These are phyloP conservation scores for Nasonia giraulti DNA, from an alignment of 1,140 invertebrate genomes.

Conservation along the genomic window DNA sequence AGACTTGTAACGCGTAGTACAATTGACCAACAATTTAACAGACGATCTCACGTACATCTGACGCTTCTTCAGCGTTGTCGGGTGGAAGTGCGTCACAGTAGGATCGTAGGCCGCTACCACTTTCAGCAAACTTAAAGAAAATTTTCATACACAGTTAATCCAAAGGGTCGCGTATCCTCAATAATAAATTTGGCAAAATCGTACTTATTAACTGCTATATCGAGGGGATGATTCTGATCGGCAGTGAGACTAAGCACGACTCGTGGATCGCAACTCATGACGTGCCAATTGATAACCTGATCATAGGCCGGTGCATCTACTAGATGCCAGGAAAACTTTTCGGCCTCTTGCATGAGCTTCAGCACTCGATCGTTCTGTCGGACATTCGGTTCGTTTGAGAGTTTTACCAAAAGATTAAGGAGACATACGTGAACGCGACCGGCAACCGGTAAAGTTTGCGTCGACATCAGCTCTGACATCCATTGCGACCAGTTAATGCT, in stretches of 20 bases:
- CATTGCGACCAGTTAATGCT: slow-evolving; percentile 77
- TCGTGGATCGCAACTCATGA: slow-evolving; percentile 84
- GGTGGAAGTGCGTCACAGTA: slow-evolving; percentile 70
- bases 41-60: slow-evolving; percentile 78
- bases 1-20: slow-evolving; percentile 76
- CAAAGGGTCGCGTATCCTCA: neutral
- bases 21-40: slow-evolving; percentile 77
- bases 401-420: slow-evolving; percentile 80
- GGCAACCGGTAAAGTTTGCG: slow-evolving; percentile 65
- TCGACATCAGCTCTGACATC: slow-evolving; percentile 69
- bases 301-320: slow-evolving; percentile 81
- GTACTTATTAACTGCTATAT: slow-evolving; percentile 75
- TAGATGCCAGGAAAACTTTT: slow-evolving; percentile 82
- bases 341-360: slow-evolving; percentile 78
- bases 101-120: slow-evolving; percentile 77
- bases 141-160: neutral
- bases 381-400: slow-evolving; percentile 83
- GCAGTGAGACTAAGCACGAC: slow-evolving; percentile 77
- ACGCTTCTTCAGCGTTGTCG: slow-evolving; percentile 76
- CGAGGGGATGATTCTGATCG: slow-evolving; percentile 72
- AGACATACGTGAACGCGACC: slow-evolving; percentile 76
- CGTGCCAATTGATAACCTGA: slow-evolving; percentile 84
- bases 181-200: slow-evolving; percentile 29
- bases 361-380: slow-evolving; percentile 76
- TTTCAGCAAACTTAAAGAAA: slow-evolving; percentile 75